Evolutionary conservation across 2,888 invertebrate species (phyloP), one percentile per base, ranked within the genome.

Genomic region (Hirtodrosophila cameraria): DNA sequence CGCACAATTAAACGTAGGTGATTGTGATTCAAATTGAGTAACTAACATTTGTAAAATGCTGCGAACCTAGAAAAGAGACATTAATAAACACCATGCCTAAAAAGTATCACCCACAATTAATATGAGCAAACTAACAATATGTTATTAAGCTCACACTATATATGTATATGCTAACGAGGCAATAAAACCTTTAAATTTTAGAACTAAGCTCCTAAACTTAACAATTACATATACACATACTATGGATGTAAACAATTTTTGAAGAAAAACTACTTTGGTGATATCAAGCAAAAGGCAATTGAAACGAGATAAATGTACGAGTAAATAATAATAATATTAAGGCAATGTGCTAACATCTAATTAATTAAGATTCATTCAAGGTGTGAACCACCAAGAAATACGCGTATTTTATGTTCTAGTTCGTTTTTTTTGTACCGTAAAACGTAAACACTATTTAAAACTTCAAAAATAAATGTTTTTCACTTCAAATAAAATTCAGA

Each of bases 221-320:
- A 73, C 52, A 53, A 23, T 25, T 31, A 69, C 36, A 61, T 16
- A 48, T 52, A 31, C 52, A 58, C 28, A 46, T 58, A 57, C 35
- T 57, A 57, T 52, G 39, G n/a, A 60, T 55, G 45, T 39, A 23
- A 55, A 39, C 64, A 27, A 45, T 59, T 66, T 66, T 84, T 77
- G 57, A 66, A 36, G 35, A 45, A 69, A 46, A 70, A 74, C 72
- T 71, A 79, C 65, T 81, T 85, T 85, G 80, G 80, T 81, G 80
- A 81, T 81, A 81, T 85, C 73, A 79, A 82, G 80, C 80, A 82
- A 85, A 81, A 79, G 85, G 80, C 80, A 81, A 81, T 85, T 81
- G 85, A 85, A 77, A 85, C 71, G 74, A 85, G 79, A 70, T 79
- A 68, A 73, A 45, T 69, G 46, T 75, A 84, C 75, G 68, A 49